These are phyloP conservation scores for Dysmachus trigonus DNA, from an alignment of 2,888 invertebrate genomes.

Conservation along the genomic window DNA sequence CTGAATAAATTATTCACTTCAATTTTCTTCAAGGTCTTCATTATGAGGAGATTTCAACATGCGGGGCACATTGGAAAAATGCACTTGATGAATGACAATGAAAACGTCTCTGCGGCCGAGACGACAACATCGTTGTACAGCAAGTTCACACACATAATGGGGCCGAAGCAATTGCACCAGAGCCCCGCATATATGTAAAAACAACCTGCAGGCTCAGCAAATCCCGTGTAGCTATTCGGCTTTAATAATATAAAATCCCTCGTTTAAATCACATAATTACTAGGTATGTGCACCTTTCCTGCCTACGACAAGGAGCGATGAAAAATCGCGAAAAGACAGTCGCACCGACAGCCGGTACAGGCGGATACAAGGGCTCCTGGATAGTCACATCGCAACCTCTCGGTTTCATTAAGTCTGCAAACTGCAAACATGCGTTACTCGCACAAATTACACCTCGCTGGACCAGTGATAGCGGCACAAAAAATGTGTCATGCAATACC, in stretches of 20 bases:
- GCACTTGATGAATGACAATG: constrained; percentile 1
- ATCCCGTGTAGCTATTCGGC: neutral
- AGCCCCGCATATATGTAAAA: neutral
- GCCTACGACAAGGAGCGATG: neutral
- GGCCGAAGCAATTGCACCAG: neutral
- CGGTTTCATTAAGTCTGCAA: neutral
- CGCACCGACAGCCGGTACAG: neutral
- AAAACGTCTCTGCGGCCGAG: neutral
- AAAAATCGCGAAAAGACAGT: neutral
- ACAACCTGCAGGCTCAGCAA: neutral
- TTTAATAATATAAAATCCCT: constrained; percentile 28
- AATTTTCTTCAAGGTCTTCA: constrained; percentile 4
- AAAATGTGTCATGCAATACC: constrained; percentile 7
- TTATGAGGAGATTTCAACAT: neutral
- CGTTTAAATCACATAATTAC: constrained; percentile 40
- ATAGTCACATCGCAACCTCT: neutral
- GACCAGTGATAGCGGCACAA: neutral
- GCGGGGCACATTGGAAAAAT: neutral
- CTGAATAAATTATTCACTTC: constrained; percentile 4
- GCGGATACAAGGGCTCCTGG: neutral
- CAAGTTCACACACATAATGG: neutral
- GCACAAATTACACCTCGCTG: neutral
- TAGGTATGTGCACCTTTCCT: constrained; percentile 9
- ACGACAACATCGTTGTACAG: neutral
- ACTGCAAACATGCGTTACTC: constrained; percentile 15